Percentiles rank a stretch among this genome's conserved stretches.
phyloP scores from a whole-genome alignment of 2,888 invertebrate species.

The Portevinia maculata region DNA sequence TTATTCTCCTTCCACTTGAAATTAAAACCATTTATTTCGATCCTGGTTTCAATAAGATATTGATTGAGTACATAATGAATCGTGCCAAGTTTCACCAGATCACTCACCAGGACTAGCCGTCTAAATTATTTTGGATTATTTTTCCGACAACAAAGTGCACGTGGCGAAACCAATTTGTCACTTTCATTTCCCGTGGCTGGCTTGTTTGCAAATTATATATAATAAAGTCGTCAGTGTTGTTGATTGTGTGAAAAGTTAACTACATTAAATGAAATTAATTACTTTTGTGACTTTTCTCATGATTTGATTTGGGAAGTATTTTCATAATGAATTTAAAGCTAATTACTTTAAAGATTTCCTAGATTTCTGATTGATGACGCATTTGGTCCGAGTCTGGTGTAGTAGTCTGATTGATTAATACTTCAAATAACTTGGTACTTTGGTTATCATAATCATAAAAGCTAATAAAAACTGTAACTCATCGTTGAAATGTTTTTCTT shows the following conservation, averaged over 20 bases:
- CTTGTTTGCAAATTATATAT: conserved; percentile 16
- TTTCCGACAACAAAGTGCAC: neutral
- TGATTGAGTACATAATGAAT: conserved; percentile 22
- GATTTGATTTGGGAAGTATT: conserved; percentile 3
- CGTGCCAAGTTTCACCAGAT: too few relatives aligned
- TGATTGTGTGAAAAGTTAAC: conserved; percentile 38
- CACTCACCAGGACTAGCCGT: neutral
- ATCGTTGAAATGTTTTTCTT: too few relatives aligned
- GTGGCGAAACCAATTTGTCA: conserved; percentile 33
- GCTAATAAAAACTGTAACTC: too few relatives aligned
- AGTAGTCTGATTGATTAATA: too few relatives aligned
- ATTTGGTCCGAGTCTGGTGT: too few relatives aligned
- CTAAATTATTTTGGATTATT: conserved; percentile 40
- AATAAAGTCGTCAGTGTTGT: conserved; percentile 31
- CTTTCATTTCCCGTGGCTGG: conserved; percentile 18
- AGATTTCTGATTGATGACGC: too few relatives aligned
- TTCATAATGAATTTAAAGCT: neutral
- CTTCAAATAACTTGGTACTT: too few relatives aligned
- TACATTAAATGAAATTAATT: conserved; percentile 16
- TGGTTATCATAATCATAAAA: too few relatives aligned
- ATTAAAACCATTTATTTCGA: conserved; percentile 41
- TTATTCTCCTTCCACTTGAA: conserved; percentile 9
- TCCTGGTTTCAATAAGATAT: conserved; percentile 28
- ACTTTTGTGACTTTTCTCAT: neutral
- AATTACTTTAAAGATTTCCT: too few relatives aligned